Evolutionary conservation across 2,797 vertebrate species (phyloP).

Genomic region (Cuniculus paca): DNA sequence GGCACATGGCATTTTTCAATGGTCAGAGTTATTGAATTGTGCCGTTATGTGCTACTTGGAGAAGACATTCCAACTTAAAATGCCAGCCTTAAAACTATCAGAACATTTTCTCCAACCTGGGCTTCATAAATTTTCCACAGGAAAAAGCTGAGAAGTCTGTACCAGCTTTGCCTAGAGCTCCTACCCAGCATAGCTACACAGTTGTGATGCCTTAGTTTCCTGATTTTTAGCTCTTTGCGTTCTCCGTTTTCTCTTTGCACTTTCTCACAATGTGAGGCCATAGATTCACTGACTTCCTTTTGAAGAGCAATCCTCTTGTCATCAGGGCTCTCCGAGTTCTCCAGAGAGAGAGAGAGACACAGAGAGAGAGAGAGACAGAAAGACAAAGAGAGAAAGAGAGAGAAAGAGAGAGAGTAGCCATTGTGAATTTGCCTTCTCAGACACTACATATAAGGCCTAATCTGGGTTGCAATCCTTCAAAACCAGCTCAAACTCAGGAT

Average conservation of each 20-base stretch:
- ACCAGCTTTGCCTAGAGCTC: constrained; percentile 74
- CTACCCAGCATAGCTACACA: neutral
- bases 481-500: neutral
- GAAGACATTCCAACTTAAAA: constrained; percentile 87
- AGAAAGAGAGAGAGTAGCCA: neutral
- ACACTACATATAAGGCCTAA: neutral
- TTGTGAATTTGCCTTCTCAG: neutral
- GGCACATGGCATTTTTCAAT: constrained; percentile 91
- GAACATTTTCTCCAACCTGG: constrained; percentile 83
- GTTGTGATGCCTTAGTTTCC: neutral
- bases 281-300: neutral
- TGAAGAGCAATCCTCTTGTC: rapidly evolving
- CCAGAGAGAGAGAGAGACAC: rapidly evolving
- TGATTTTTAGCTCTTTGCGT: constrained; percentile 48
- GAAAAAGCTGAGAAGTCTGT: constrained; percentile 81
- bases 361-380: rapidly evolving
- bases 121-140: constrained; percentile 89
- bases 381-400: neutral
- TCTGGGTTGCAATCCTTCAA: neutral
- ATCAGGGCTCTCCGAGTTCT: neutral
- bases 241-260: neutral
- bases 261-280: neutral
- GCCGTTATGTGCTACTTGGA: constrained; percentile 85
- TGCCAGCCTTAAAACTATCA: constrained; percentile 87
- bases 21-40: constrained; percentile 89